Base-by-base conservation (phyloP, 2,797 vertebrate genomes). In the Acanthurus tractus region DNA sequence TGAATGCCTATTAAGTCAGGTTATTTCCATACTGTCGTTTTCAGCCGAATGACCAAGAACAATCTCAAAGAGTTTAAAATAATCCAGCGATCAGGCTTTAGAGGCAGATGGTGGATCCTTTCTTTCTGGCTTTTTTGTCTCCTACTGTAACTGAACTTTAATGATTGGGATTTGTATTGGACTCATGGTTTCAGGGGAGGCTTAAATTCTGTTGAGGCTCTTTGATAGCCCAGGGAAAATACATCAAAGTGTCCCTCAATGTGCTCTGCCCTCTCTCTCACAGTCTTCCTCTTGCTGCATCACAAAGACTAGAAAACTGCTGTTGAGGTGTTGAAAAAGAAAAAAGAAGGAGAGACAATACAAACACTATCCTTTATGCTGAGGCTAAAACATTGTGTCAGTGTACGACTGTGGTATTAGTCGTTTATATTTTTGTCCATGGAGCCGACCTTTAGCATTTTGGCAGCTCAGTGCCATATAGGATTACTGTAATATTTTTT, bases 171-270 rank as follows among this genome's bases (percentile, higher is more conserved):
- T 82, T 93, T 87, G 83, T 88, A 86, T 75, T 74, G 74, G 85
- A 87, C 84, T 86, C 68, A 70, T 70, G 65, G 75, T 83, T 87
- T 88, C 62, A 79, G 63, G 80, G 84, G 59, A 84, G 89, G 81
- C 79, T 83, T 79, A 76, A 79, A 85, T 85, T 88, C 76, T 66
- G 83, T 79, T 79, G 78, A 66, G 75, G 82, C 84, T 82, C 82
- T 88, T 84, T 86, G 82, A 91, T 73, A 84, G 80, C 77, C 76
- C 50, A 4, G 63, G 68, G 74, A 84, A 88, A 81, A 82, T 78
- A 87, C 82, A 91, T 93, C 88, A 91, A 90, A 91, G 91, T 78
- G 48, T 64, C 81, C 78, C 88, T 87, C n/a, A 76, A 81, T 81
- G 88, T 87, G 57, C 62, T 85, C 71, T 82, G 79, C 34, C 73